phyloP scores from a whole-genome alignment of 2,113 vertebrate species.

The Tringa solitaria region DNA sequence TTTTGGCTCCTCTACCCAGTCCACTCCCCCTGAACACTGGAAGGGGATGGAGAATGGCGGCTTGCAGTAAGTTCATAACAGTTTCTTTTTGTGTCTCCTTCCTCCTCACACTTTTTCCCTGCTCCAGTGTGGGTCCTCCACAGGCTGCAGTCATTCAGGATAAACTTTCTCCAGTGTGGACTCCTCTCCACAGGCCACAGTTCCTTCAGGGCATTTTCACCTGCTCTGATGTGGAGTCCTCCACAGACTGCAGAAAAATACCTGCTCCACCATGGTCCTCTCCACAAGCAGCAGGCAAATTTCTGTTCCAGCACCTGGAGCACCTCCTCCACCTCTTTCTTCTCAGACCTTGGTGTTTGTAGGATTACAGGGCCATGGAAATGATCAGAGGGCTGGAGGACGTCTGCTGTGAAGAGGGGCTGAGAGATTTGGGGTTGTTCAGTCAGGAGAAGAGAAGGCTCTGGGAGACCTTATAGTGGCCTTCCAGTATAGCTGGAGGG shows the following conservation, averaged over 20 bases:
- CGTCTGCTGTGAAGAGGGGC: too few relatives aligned
- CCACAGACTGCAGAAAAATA: background rate
- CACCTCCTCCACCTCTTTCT: background rate
- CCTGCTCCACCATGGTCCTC: background rate
- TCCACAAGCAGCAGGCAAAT: background rate
- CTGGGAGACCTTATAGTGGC: too few relatives aligned
- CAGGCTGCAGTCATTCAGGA: background rate
- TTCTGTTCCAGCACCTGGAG: background rate
- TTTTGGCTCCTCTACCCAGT: background rate
- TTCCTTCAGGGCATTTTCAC: background rate
- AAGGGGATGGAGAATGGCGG: fast-evolving
- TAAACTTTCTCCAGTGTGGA: background rate
- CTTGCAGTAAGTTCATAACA: background rate
- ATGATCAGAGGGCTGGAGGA: too few relatives aligned
- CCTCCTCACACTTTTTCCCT: background rate
- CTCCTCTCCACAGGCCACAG: background rate
- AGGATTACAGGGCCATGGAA: background rate
- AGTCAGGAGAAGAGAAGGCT: too few relatives aligned
- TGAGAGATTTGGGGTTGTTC: too few relatives aligned
- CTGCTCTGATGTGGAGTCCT: background rate
- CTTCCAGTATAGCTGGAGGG: too few relatives aligned
- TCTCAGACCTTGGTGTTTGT: background rate
- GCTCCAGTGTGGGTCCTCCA: fast-evolving
- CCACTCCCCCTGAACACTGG: background rate
- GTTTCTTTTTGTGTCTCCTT: background rate